These are phyloP conservation scores for Saccopteryx leptura DNA, from an alignment of 2,113 vertebrate species.

Conservation along the genomic window DNA sequence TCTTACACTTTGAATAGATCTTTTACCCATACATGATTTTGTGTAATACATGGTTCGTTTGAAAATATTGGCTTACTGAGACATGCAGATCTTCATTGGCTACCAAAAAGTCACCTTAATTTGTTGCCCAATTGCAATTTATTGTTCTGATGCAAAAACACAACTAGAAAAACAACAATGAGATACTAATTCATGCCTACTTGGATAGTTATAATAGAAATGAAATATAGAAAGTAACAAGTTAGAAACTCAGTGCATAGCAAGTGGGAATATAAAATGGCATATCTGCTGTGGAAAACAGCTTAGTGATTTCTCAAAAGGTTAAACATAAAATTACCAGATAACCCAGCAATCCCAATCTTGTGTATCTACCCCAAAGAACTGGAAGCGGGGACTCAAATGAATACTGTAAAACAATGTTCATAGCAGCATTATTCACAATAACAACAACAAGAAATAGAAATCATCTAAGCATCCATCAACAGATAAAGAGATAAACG, in stretches of 20 bases:
- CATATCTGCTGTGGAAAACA: not conserved
- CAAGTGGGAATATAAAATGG: not conserved
- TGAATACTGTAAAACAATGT: not conserved
- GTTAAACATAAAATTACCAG: not conserved
- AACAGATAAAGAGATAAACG: not conserved
- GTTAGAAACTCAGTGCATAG: not conserved
- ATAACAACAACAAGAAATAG: not conserved
- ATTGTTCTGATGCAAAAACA: constrained; percentile 4
- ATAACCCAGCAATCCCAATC: not conserved
- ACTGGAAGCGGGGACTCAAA: not conserved
- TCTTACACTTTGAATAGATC: not conserved
- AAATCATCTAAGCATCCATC: not conserved
- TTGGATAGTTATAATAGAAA: not conserved
- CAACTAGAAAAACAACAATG: not conserved
- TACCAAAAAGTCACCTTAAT: not conserved
- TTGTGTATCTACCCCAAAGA: not conserved
- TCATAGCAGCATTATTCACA: not conserved
- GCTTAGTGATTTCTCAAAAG: not conserved
- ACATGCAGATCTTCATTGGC: not conserved
- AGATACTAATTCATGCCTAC: not conserved
- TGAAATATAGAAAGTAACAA: not conserved
- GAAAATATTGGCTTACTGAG: not conserved
- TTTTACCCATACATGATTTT: not conserved
- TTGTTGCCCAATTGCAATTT: not conserved
- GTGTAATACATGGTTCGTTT: not conserved